Conservation (phyloP, 2,888 invertebrate genomes). For the Tetragonula carbonaria region DNA sequence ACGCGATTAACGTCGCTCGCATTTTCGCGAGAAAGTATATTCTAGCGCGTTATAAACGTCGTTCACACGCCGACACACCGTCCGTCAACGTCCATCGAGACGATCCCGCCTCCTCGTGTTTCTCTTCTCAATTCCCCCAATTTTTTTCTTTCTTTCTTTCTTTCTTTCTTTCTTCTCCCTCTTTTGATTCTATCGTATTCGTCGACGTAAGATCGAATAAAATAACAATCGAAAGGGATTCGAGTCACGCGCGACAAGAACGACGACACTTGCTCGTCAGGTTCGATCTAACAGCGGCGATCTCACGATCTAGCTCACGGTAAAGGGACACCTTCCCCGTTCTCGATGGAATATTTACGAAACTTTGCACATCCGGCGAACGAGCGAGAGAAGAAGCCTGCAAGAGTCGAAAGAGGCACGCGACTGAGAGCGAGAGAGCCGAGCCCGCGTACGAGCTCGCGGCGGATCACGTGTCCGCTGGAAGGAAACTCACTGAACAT, state of each 20-base stretch:
- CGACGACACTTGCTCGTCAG: background rate
- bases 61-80: background rate
- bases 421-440: slow-evolving; percentile 31
- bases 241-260: background rate
- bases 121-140: background rate
- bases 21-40: slow-evolving; percentile 22
- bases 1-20: slow-evolving; percentile 15
- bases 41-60: background rate
- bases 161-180: background rate
- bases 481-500: slow-evolving; percentile 57
- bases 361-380: slow-evolving; percentile 31
- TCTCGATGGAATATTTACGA: background rate
- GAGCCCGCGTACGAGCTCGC: background rate
- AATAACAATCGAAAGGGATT: background rate
- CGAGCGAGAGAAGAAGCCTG: slow-evolving; percentile 35
- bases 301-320: background rate
- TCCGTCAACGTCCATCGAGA: background rate
- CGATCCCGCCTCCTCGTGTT: background rate
- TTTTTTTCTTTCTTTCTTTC: background rate
- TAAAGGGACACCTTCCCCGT: background rate
- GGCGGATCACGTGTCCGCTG: slow-evolving; percentile 51
- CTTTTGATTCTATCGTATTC: background rate
- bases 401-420: slow-evolving; percentile 34
- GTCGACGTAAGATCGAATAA: background rate
- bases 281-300: background rate